A percentile compares a stretch with the other conserved stretches of the same genome.
These are phyloP conservation scores for Sphinx pinastri DNA, from an alignment of 2,888 invertebrate species.

Conservation along the genomic window DNA sequence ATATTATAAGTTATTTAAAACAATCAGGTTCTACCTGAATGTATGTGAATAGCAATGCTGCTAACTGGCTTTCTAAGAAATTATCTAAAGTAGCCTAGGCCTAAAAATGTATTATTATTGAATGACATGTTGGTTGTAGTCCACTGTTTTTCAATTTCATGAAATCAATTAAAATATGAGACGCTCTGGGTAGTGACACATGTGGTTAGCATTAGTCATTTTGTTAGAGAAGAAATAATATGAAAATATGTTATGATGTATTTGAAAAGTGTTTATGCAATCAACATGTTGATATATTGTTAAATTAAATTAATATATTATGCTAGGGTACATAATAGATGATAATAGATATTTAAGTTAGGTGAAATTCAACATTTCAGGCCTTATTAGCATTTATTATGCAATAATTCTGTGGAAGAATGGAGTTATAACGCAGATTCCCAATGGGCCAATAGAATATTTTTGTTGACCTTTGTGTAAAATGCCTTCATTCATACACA, in stretches of 20 bases:
- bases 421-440: not conserved
- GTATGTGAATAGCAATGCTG: conserved; percentile 7
- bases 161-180: conserved; percentile 1
- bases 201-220: not conserved
- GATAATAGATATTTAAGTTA: conserved; percentile 12
- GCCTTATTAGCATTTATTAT: conserved; percentile 23
- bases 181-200: not conserved
- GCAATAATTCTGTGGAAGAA: conserved; percentile 1
- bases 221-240: not conserved
- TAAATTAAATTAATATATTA: conserved; percentile 22
- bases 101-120: conserved; percentile 9
- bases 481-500: conserved; percentile 3
- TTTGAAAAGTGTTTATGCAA: conserved; percentile 15
- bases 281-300: conserved; percentile 18
- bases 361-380: conserved; percentile 20
- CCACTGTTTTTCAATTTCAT: conserved; percentile 12
- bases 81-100: conserved; percentile 14
- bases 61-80: conserved; percentile 7
- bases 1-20: conserved; percentile 2
- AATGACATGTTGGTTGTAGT: conserved; percentile 19
- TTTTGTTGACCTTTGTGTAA: conserved; percentile 8
- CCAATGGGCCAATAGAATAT: not conserved
- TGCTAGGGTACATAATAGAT: conserved; percentile 15
- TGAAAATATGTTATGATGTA: not conserved
- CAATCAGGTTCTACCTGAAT: not conserved